A percentile compares a stretch with the other conserved stretches of the same genome.
Conservation (phyloP, 2,888 invertebrate genomes). For the Pegoplata infirma region DNA sequence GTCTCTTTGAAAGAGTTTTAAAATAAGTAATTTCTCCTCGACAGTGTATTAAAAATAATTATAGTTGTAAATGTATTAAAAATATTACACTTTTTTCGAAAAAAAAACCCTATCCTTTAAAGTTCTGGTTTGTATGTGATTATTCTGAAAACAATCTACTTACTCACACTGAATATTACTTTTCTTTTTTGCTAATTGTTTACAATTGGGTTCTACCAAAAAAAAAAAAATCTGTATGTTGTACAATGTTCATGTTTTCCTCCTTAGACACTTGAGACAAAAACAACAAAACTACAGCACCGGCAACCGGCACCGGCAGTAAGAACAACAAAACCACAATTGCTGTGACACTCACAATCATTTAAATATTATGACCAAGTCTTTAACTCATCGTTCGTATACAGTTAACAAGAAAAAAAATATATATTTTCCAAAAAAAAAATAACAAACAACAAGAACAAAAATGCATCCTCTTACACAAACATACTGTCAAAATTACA, state of each 20-base stretch:
- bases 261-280: constrained; percentile 45
- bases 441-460: neutral
- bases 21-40: too few species aligned
- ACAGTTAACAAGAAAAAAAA: neutral
- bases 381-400: constrained; percentile 26
- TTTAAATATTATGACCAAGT: constrained; percentile 55
- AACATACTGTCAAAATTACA: constrained; percentile 25
- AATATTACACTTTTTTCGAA: too few species aligned
- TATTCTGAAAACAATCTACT: constrained; percentile 2
- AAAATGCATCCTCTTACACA: neutral
- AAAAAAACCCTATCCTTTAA: neutral
- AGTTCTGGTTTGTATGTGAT: neutral
- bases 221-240: constrained; percentile 43
- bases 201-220: constrained; percentile 40
- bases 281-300: constrained; percentile 3
- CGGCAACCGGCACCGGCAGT: constrained; percentile 32
- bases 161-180: constrained; percentile 22
- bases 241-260: constrained; percentile 15
- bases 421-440: too few species aligned
- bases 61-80: too few species aligned
- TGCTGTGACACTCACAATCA: constrained; percentile 49
- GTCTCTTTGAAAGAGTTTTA: too few species aligned
- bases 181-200: constrained; percentile 54
- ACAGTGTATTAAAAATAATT: too few species aligned
- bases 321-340: constrained; percentile 48